A percentile compares a stretch with the other conserved stretches of the same genome.
Evolutionary conservation across 2,888 invertebrate species (phyloP).

Genomic region (Tyria jacobaeae): DNA sequence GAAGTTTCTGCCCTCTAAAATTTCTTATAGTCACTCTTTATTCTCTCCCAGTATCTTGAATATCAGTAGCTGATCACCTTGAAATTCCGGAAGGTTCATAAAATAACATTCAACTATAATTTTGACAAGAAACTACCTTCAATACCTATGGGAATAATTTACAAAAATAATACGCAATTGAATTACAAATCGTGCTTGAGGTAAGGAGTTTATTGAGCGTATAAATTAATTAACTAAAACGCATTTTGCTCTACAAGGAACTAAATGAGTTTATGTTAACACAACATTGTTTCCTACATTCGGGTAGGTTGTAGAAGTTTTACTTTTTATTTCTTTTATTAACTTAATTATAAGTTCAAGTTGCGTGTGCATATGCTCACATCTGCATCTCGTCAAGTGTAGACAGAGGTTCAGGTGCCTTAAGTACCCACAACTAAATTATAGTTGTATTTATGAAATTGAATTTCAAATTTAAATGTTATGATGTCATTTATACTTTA

Average conservation of each 20-base stretch:
- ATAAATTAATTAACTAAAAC: conserved; percentile 30
- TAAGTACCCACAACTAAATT: too few species aligned
- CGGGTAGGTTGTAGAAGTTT: background rate
- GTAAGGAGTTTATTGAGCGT: conserved; percentile 30
- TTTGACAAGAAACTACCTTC: background rate
- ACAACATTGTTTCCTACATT: conserved; percentile 2
- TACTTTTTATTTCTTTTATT: background rate
- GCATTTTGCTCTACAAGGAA: conserved; percentile 22
- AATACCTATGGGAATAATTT: conserved; percentile 1
- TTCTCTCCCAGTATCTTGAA: too few species aligned
- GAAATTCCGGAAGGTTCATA: background rate
- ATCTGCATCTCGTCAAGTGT: too few species aligned
- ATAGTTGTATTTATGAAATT: conserved; percentile 39
- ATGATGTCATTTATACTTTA: conserved; percentile 19
- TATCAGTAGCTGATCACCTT: background rate
- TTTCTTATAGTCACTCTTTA: too few species aligned
- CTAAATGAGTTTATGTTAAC: conserved; percentile 3
- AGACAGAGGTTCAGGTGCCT: too few species aligned
- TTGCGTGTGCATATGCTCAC: background rate
- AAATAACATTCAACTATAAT: background rate
- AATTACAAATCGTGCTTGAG: conserved; percentile 19
- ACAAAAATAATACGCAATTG: conserved; percentile 26
- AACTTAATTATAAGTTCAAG: background rate
- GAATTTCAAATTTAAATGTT: conserved; percentile 28
- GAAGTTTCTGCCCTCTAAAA: too few species aligned